Base-by-base conservation (phyloP, 2,797 vertebrate species). In the Oreochromis mossambicus region DNA sequence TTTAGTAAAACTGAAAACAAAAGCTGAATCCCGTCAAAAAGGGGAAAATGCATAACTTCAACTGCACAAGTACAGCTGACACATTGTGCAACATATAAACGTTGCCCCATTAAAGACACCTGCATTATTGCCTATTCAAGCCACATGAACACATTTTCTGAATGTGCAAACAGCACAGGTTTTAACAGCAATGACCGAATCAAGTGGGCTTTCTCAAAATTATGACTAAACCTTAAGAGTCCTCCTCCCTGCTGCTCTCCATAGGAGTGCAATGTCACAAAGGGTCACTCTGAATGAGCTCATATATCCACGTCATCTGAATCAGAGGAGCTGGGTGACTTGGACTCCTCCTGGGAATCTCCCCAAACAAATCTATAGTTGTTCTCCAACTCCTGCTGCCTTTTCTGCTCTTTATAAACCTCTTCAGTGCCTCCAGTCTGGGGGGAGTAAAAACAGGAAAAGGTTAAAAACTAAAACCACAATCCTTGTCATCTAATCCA, bases 321-420 rank as follows among this genome's bases (percentile, higher is more conserved):
- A 89, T 97, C 98, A 3, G 96, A 95, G 0, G 94, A 88, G 92
- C 94, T 94, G 55, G 96, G 86, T 13, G 96, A 89, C 90, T 96
- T 94, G 10, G 92, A 91, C 36, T 97, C 96, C 56, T 97, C 96
- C 82, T 96, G 95, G 32, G 95, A 94, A 79, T 97, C 95, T 91
- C 96, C 96, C 98, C 98, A 98, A 78, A 98, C 98, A 85, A 98
- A 97, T 87, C 96, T 97, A 82, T 99, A 99, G 87, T 99, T 99
- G 95, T 97, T 97, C 88, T 99, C 98, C 88, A 98, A 89, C 54
- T 98, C 97, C 73, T 97, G 97, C 81, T 98, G 98, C 77, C 98
- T 95, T 80, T 97, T 97, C 82, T 97, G 97, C 80, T 99, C 98
- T 85, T 97, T 98, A 92, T 98, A 97, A 10, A 97, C 97, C 86